Percentiles rank a stretch among this genome's conserved stretches.
These are phyloP conservation scores for Epicauta chinensis DNA, from an alignment of 1,140 invertebrate species.

Conservation along the genomic window DNA sequence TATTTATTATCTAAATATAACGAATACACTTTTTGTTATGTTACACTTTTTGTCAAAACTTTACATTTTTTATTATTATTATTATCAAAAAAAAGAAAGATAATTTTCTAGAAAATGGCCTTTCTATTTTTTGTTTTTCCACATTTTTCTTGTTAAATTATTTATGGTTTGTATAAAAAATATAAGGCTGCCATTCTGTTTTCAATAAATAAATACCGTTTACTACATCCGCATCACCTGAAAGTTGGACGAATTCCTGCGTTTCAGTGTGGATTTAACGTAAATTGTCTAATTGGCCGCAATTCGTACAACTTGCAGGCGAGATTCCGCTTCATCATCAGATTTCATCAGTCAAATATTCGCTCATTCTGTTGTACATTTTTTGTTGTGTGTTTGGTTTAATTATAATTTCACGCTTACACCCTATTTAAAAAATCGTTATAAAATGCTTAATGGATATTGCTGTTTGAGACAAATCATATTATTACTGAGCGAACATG, in stretches of 20 bases:
- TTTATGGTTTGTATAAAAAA: slow-evolving; percentile 33
- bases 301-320: slow-evolving; percentile 10
- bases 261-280: too few species aligned
- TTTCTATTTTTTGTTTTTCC: slow-evolving; percentile 17
- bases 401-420: background rate
- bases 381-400: background rate
- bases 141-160: too few species aligned
- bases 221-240: background rate
- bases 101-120: slow-evolving; percentile 30
- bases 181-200: slow-evolving; percentile 30
- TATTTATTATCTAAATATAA: slow-evolving; percentile 43
- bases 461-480: slow-evolving; percentile 2
- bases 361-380: slow-evolving; percentile 19
- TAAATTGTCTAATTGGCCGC: too few species aligned
- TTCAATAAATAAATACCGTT: slow-evolving; percentile 17
- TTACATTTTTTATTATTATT: slow-evolving; percentile 37
- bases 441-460: slow-evolving; percentile 1
- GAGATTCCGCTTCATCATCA: background rate
- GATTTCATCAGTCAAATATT: slow-evolving; percentile 8
- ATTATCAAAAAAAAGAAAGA: slow-evolving; percentile 27
- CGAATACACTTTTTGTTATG: slow-evolving; percentile 41
- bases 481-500: slow-evolving; percentile 23
- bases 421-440: too few species aligned
- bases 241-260: slow-evolving; percentile 14
- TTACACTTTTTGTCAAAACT: slow-evolving; percentile 36